Percentiles rank a stretch among this genome's conserved stretches.
Conservation (phyloP, 2,797 vertebrate genomes). For the Corythornis leucogaster region DNA sequence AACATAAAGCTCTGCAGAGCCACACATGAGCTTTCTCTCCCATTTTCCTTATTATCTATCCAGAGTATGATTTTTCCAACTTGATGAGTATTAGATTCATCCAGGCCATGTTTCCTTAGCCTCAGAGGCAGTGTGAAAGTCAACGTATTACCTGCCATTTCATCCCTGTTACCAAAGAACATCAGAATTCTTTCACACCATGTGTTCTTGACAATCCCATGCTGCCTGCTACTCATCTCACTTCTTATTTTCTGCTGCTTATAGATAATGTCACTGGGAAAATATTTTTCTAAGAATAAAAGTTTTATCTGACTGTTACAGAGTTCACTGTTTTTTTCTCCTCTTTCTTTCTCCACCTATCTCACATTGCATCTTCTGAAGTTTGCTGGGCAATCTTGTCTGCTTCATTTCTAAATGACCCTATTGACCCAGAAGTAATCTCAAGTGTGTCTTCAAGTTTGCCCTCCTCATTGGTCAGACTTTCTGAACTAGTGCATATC, state of each 20-base stretch:
- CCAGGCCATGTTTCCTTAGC: not conserved
- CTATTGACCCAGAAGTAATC: not conserved
- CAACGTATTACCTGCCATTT: not conserved
- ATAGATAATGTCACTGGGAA: not conserved
- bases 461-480: not conserved
- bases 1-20: not conserved
- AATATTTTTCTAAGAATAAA: not conserved
- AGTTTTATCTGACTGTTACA: not conserved
- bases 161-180: slow-evolving; percentile 2
- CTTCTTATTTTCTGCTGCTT: slow-evolving; percentile 26
- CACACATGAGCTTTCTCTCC: not conserved
- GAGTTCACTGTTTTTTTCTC: not conserved
- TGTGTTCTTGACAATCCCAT: slow-evolving; percentile 10
- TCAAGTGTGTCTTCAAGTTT: not conserved
- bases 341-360: not conserved
- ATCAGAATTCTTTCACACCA: slow-evolving; percentile 20
- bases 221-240: not conserved
- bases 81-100: not conserved
- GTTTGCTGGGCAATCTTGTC: not conserved
- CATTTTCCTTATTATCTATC: not conserved
- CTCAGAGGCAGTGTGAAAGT: not conserved
- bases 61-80: slow-evolving; percentile 27
- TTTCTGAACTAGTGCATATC: not conserved
- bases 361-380: not conserved
- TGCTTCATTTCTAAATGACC: not conserved